Percentiles rank a stretch among this genome's conserved stretches.
These are phyloP conservation scores for Caenorhabditis drosophilae DNA, from an alignment of 2,888 invertebrate species.

Conservation along the genomic window DNA sequence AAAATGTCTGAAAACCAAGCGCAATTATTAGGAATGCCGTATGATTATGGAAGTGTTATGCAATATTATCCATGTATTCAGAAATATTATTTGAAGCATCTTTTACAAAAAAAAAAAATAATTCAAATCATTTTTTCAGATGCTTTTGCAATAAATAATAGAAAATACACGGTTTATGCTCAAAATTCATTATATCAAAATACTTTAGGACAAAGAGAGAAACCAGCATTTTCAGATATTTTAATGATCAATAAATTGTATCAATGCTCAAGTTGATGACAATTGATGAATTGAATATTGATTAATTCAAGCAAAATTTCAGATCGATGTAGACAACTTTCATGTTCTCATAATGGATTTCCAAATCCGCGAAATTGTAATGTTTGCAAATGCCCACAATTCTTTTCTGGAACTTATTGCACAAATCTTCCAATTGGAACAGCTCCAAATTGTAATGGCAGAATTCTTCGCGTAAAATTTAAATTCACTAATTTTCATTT, in stretches of 20 bases:
- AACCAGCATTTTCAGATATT: conserved; percentile 45
- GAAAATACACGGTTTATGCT: conserved; percentile 32
- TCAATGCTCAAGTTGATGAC: conserved; percentile 37
- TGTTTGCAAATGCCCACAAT: conserved; percentile 36
- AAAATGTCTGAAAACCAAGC: conserved; percentile 31
- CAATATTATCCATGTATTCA: conserved; percentile 40
- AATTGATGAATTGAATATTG: too few species aligned
- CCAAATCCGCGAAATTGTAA: conserved; percentile 30
- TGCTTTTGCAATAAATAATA: conserved; percentile 35
- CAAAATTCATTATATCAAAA: conserved; percentile 33
- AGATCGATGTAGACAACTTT: conserved; percentile 11
- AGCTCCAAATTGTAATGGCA: conserved; percentile 27
- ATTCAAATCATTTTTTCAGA: conserved; percentile 20
- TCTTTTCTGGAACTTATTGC: conserved; percentile 24
- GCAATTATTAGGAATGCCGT: conserved; percentile 25
- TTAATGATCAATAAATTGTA: conserved; percentile 38
- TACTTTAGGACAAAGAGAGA: conserved; percentile 41
- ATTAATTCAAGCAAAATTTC: too few species aligned
- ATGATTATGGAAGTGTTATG: conserved; percentile 54
- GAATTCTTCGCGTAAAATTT: too few species aligned
- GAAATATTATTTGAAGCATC: not conserved
- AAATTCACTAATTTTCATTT: not conserved
- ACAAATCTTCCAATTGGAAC: conserved; percentile 15
- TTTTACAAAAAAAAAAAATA: not conserved
- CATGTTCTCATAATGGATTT: conserved; percentile 28